Base-by-base conservation (phyloP, 2,888 invertebrate genomes). In the Sturmia bella region DNA sequence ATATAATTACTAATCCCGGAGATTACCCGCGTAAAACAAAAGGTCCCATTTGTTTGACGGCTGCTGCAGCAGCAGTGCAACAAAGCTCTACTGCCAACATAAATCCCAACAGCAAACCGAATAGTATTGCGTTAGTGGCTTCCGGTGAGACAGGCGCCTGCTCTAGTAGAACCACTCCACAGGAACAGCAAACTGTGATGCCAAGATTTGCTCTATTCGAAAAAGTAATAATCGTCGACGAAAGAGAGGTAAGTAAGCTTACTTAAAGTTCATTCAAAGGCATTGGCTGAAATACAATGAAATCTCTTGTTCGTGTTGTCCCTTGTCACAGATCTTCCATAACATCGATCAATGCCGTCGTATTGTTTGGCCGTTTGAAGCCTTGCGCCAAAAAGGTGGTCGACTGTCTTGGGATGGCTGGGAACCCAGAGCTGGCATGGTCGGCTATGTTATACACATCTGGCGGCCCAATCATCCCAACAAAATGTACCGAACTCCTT, bases 401-500 rank as follows among this genome's bases (percentile, higher is more conserved):
- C 93, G 97, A 84, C 95, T 95, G 57, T 94, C 94, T 85, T 99
- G 98, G 99, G 94, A 95, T 84, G 94, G 95, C 86, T 98, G 98
- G 98, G 93, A 95, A 83, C 98, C 98, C 0, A 93, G 94, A 84
- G 94, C 95, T 13, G 98, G 98, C 11, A 98, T 98, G 97, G 97
- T 97, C 87, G 98, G 98, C 80, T 93, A 94, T 93, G 96, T 97
- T 69, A 97, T 98, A 11, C 98, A 99, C 91, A 95, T 96, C 85
- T 99, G 99, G 98, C 94, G 95, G 43, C 99, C 98, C 0, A 96
- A 95, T 91, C 98, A 99, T 92, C 94, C 96, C 68, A 97, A 98
- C 89, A 95, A 95, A 0, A 94, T 94, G 85, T 94, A 95, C 75
- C 93, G 98, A 17, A 98, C 98, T 4, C 97, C 98, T 90, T 96